Percentiles rank a stretch among this genome's conserved stretches.
Conservation (phyloP, 2,113 vertebrate genomes). For the Andinoacara biseriatus region DNA sequence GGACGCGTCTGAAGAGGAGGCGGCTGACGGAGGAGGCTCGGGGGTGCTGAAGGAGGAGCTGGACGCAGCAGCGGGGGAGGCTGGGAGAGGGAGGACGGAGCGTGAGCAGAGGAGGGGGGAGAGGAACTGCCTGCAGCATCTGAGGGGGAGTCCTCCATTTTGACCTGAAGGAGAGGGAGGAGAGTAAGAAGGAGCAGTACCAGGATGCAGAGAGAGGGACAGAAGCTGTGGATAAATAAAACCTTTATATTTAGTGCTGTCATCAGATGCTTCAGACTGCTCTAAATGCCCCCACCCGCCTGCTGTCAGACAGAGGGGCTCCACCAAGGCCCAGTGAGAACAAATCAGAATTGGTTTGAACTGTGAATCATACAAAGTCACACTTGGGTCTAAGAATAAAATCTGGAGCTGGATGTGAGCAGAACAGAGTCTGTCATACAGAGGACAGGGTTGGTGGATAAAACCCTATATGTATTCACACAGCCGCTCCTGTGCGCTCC, state of each 20-base stretch:
- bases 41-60: conserved; percentile 84
- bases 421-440: neutral
- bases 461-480: neutral
- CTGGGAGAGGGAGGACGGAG: conserved; percentile 84
- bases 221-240: neutral
- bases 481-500: too few species aligned
- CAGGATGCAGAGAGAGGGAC: neutral
- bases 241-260: neutral
- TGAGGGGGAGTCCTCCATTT: conserved; percentile 78
- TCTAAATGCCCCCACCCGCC: neutral
- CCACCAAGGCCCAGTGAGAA: neutral
- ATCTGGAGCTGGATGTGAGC: neutral
- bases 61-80: conserved; percentile 88
- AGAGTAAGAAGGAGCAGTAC: neutral
- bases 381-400: neutral
- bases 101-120: conserved; percentile 64
- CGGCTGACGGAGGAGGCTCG: conserved; percentile 87
- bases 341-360: neutral
- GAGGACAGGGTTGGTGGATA: neutral
- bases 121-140: conserved; percentile 57
- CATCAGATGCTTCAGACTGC: too few species aligned
- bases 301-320: neutral
- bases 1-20: conserved; percentile 89
- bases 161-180: conserved; percentile 70
- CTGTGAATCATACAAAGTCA: neutral